A percentile compares a stretch with the other conserved stretches of the same genome.
These are phyloP conservation scores for Graphium colonna DNA, from an alignment of 2,888 invertebrate genomes.

Conservation along the genomic window DNA sequence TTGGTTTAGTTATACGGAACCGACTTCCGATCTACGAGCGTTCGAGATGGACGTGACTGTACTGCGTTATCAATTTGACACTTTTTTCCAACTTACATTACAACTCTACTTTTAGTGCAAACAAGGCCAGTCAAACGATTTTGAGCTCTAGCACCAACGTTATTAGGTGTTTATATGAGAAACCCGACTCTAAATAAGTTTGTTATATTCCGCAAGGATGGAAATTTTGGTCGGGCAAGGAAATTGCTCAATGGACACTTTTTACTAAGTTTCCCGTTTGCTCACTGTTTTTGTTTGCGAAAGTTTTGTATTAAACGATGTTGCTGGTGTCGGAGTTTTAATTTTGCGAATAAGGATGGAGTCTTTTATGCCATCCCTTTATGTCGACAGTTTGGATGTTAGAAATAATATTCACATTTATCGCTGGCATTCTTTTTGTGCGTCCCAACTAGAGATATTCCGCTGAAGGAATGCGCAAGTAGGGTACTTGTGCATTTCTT, in stretches of 20 bases:
- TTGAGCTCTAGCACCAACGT: neutral
- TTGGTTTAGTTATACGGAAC: slow-evolving; percentile 72
- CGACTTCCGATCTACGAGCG: slow-evolving; percentile 54
- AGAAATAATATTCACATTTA: neutral
- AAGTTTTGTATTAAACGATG: slow-evolving; percentile 5
- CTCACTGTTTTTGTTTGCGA: slow-evolving; percentile 18
- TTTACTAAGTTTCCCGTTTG: slow-evolving; percentile 11
- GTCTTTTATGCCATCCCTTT: neutral
- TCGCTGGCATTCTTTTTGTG: neutral
- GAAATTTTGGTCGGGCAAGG: slow-evolving; percentile 17
- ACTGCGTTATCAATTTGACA: slow-evolving; percentile 55
- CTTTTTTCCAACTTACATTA: slow-evolving; percentile 40
- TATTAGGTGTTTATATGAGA: neutral
- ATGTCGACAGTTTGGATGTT: neutral
- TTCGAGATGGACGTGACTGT: slow-evolving; percentile 54
- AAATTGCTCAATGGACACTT: slow-evolving; percentile 21
- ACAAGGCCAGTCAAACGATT: neutral
- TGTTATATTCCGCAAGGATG: slow-evolving; percentile 17
- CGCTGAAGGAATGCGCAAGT: too few species aligned
- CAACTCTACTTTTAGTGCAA: slow-evolving; percentile 2
- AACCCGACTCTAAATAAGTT: neutral
- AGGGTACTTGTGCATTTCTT: neutral
- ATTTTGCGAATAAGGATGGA: neutral
- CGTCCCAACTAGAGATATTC: too few species aligned
- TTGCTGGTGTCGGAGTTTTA: slow-evolving; percentile 2